Percentiles rank a stretch among this genome's conserved stretches.
These are phyloP conservation scores for Nycticorax nycticorax DNA, from an alignment of 2,113 vertebrate species.

Conservation along the genomic window DNA sequence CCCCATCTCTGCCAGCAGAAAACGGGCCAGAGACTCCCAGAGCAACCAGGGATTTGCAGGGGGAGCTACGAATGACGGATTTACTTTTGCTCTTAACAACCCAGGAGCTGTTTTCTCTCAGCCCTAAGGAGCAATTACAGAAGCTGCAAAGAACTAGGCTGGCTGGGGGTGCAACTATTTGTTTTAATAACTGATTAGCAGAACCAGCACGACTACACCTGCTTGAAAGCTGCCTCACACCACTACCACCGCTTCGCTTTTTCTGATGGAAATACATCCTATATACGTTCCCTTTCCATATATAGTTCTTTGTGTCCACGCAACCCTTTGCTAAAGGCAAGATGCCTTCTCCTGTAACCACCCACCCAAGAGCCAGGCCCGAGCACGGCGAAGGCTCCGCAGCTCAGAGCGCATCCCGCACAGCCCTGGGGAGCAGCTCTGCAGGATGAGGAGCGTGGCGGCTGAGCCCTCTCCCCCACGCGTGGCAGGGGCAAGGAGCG, in stretches of 20 bases:
- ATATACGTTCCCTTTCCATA: neutral
- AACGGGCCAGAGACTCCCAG: neutral
- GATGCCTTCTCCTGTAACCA: neutral
- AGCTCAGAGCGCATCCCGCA: neutral
- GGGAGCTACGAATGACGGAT: neutral
- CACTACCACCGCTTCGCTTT: neutral
- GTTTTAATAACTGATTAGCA: neutral
- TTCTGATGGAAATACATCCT: neutral
- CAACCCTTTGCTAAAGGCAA: neutral
- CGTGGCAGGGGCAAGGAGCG: accelerated
- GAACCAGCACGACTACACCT: neutral
- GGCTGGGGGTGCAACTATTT: neutral
- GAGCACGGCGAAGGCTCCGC: neutral
- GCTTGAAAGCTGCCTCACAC: neutral
- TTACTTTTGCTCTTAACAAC: neutral
- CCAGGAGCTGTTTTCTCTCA: neutral
- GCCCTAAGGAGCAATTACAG: neutral
- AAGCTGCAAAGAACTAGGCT: neutral
- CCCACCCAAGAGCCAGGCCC: neutral
- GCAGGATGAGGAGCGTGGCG: accelerated
- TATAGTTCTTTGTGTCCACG: neutral
- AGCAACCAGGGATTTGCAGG: neutral
- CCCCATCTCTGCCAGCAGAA: neutral
- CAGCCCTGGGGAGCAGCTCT: neutral
- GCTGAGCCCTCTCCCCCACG: accelerated